Conservation (phyloP, 1,140 invertebrate genomes). For the Cotesia chilonis region DNA sequence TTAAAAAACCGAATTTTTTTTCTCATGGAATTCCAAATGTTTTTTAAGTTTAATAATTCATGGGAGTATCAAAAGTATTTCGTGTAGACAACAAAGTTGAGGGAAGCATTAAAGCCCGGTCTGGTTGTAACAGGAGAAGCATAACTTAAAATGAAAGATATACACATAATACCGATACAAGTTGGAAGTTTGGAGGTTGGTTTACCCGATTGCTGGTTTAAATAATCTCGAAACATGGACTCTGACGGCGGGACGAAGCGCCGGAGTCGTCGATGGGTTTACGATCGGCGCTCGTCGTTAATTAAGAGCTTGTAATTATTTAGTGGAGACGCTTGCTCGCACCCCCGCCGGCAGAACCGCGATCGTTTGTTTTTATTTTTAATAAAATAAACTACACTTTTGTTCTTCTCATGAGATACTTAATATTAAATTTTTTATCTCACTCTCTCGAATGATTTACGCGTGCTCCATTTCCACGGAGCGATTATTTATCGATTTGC, state of each 20-base stretch:
- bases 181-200: background rate
- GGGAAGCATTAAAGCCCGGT: no score
- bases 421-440: slow-evolving; percentile 12
- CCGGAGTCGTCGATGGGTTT: slow-evolving; percentile 59
- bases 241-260: slow-evolving; percentile 48
- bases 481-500: slow-evolving; percentile 54
- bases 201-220: slow-evolving; percentile 55
- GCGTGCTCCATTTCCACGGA: slow-evolving; percentile 24
- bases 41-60: no score
- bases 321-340: slow-evolving; percentile 63
- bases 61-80: no score
- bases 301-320: slow-evolving; percentile 66
- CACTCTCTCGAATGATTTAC: background rate
- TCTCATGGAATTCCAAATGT: no score
- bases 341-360: slow-evolving; percentile 60
- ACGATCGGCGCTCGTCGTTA: slow-evolving; percentile 63
- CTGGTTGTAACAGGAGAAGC: no score
- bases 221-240: slow-evolving; percentile 64
- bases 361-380: slow-evolving; percentile 30
- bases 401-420: slow-evolving; percentile 1
- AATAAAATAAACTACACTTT: background rate
- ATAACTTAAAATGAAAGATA: no score
- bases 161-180: no score
- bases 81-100: no score
- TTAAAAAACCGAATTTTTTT: no score